Conservation (phyloP, 2,888 invertebrate species). For the Leptopilina syphax region DNA sequence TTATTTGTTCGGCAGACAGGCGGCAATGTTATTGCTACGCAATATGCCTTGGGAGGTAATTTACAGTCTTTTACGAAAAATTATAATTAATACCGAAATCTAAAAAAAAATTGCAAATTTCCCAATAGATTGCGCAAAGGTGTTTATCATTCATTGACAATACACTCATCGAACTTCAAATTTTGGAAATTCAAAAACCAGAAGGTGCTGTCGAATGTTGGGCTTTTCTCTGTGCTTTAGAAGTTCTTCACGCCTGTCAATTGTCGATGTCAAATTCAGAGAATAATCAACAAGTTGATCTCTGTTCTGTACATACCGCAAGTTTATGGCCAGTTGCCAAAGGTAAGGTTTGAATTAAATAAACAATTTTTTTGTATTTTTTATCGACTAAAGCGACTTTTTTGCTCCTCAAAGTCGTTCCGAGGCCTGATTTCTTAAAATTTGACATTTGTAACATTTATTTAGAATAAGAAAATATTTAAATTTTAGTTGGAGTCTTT, state of each 20-base stretch:
- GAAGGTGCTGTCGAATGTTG: conserved; percentile 93
- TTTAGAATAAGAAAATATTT: neutral
- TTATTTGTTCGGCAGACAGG: conserved; percentile 95
- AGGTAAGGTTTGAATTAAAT: conserved; percentile 81
- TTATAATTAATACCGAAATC: neutral
- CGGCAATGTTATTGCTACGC: conserved; percentile 87
- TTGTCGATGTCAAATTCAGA: conserved; percentile 81
- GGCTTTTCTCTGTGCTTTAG: conserved; percentile 94
- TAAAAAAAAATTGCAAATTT: conserved; percentile 7
- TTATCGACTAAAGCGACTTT: too few species aligned
- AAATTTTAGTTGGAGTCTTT: conserved; percentile 85
- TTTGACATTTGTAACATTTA: too few species aligned
- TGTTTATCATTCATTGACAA: conserved; percentile 94
- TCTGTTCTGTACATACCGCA: conserved; percentile 91
- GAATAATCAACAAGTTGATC: conserved; percentile 80
- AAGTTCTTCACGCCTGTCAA: conserved; percentile 91
- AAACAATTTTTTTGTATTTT: neutral
- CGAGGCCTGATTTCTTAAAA: too few species aligned
- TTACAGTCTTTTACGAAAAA: conserved; percentile 49
- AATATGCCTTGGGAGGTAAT: conserved; percentile 89
- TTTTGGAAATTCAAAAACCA: conserved; percentile 88
- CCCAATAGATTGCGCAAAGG: conserved; percentile 87
- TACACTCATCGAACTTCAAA: conserved; percentile 89
- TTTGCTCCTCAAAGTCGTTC: too few species aligned
- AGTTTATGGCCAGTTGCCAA: conserved; percentile 92